Evolutionary conservation across 2,113 vertebrate species (phyloP).

Genomic region (Podarcis muralis): DNA sequence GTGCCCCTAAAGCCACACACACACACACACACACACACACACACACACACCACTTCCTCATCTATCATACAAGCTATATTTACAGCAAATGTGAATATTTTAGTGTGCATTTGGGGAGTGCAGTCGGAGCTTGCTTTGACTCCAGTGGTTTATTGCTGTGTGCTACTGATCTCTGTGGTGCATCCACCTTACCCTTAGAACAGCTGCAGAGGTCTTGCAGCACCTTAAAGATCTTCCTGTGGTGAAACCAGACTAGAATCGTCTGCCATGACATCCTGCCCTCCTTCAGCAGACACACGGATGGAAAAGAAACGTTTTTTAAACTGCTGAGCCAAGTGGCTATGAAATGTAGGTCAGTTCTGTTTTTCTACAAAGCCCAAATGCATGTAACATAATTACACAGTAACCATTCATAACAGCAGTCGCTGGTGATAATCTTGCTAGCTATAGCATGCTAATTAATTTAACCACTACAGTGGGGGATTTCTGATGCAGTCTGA

Average conservation of each 20-base stretch:
- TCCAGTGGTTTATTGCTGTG: slow-evolving; percentile 44
- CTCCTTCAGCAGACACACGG: neutral
- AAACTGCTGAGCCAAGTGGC: neutral
- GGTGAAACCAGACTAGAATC: too few relatives aligned
- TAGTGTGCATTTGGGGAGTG: too few relatives aligned
- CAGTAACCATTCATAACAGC: neutral
- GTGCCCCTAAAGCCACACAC: neutral
- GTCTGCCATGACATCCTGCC: neutral
- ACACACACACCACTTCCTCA: neutral
- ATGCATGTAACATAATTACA: neutral
- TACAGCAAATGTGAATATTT: too few relatives aligned
- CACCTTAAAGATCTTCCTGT: neutral
- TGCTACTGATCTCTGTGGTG: slow-evolving; percentile 35
- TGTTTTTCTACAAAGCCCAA: neutral
- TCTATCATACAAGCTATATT: neutral
- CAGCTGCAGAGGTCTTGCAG: neutral
- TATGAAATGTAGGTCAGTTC: neutral
- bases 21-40: too few relatives aligned
- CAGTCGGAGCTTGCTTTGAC: neutral
- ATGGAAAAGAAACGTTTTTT: neutral
- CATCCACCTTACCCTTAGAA: neutral
- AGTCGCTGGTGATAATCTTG: neutral
- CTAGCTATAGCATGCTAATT: neutral
- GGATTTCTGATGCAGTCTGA: neutral
- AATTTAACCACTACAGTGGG: neutral